phyloP scores from a whole-genome alignment of 2,888 invertebrate genomes.

The Patella caerulea region DNA sequence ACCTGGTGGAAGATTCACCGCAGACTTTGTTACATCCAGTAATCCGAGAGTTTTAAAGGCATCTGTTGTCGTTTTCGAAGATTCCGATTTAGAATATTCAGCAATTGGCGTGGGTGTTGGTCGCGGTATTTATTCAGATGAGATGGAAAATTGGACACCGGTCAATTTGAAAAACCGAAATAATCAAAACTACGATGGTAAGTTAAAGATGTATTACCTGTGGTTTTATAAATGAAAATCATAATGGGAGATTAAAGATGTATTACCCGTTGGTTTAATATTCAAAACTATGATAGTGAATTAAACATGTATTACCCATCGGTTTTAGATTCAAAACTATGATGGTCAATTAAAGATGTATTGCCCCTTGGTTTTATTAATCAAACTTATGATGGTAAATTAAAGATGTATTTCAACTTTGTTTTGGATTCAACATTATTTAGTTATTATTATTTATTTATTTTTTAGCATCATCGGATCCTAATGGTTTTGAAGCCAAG shows the following conservation, averaged over 20 bases:
- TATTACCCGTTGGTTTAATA: no score
- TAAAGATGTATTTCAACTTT: no score
- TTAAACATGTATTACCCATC: no score
- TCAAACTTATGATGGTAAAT: constrained; percentile 23
- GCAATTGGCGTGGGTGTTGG: constrained; percentile 30
- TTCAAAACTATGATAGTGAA: no score
- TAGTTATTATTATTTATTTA: neutral
- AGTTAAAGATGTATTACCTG: neutral
- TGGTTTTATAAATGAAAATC: no score
- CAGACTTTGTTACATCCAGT: constrained; percentile 46
- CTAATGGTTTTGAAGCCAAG: constrained; percentile 17
- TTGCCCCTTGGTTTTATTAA: no score
- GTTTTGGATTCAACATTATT: neutral
- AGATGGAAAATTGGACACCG: constrained; percentile 8
- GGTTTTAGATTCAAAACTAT: no score
- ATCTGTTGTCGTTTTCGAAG: constrained; percentile 46
- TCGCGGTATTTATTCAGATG: constrained; percentile 26
- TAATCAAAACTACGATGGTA: constrained; percentile 21
- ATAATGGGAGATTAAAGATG: constrained; percentile 14
- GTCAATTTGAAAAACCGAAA: constrained; percentile 20
- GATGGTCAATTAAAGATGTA: no score
- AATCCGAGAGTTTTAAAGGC: constrained; percentile 46
- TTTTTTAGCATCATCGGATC: constrained; percentile 22
- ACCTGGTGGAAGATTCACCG: constrained; percentile 46
- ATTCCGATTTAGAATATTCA: constrained; percentile 33